Evolutionary conservation across 2,888 invertebrate genomes (phyloP), one percentile per base, ranked within the genome.

Genomic region (Gibbula magus): DNA sequence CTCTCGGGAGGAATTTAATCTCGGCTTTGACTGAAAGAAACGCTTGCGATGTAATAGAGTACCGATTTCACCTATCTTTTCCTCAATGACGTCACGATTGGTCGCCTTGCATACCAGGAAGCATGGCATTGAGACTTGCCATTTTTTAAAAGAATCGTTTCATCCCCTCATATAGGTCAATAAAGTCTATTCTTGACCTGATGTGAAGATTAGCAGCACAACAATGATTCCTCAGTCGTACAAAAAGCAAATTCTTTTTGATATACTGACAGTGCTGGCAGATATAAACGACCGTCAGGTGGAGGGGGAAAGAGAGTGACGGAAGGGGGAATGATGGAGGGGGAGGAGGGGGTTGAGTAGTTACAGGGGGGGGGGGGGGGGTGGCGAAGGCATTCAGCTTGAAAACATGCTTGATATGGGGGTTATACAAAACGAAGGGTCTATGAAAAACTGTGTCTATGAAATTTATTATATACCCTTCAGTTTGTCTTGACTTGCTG

Each of bases 151-250:
- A 1, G 13, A 45, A 13, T 45, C 45, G 45, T 45, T 45, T 45
- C 45, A 10, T 10, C 45, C 45, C 1, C 45, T 45, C 56, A 56
- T 22, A 56, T 70, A 8, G 70, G 70, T 70, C 39, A 70, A 70
- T 70, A 70, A 70, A 70, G 70, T 70, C 39, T 70, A 70, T 70
- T 70, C 35, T 70, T 20, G 70, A 70, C 29, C 70, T 0, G 70
- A 70, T 70, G 70, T 70, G 70, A 70, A 39, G 39, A 70, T 39
- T 32, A n/a, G n/a, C 39, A 16, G 20, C 22, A 70, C 32, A 20
- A 75, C 75, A 75, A 54, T 75, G 75, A 75, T 53, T 75, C 53
- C 32, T 75, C 54, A 75, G 75, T 75, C 22, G 75, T n/a, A 35
- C 54, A 75, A 75, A 75, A 75, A 75, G n/a, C 54, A 32, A 75